Conservation (phyloP, 2,888 invertebrate species). For the Lasioglossum villosulum region DNA sequence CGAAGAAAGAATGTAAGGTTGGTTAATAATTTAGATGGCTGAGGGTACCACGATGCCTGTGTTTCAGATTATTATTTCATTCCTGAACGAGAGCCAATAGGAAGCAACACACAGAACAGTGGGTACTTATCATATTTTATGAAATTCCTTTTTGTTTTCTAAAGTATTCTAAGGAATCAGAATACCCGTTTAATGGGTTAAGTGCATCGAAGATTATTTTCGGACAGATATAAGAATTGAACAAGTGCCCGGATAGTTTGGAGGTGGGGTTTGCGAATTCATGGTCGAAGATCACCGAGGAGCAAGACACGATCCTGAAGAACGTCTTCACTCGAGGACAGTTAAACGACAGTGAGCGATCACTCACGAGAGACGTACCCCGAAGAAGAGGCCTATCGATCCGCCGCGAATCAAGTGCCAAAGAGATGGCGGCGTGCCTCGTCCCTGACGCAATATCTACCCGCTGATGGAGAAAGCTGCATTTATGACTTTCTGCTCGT, state of each 20-base stretch:
- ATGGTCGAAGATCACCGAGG: neutral
- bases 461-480: conserved; percentile 67
- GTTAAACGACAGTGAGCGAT: conserved; percentile 64
- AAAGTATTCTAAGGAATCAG: neutral
- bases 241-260: neutral
- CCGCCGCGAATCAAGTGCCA: conserved; percentile 70
- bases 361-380: conserved; percentile 55
- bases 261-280: neutral
- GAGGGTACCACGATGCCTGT: no score
- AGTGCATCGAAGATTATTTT: no score
- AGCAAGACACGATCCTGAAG: conserved; percentile 1
- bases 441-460: conserved; percentile 76
- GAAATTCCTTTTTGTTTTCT: neutral
- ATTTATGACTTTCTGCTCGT: conserved; percentile 70
- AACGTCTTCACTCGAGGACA: conserved; percentile 25
- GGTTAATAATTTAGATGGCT: neutral
- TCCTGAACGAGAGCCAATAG: neutral
- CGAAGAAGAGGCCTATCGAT: conserved; percentile 77
- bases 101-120: neutral
- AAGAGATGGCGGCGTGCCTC: conserved; percentile 68
- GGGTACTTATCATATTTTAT: neutral
- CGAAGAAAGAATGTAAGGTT: neutral
- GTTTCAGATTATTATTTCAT: neutral
- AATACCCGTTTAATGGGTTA: no score
- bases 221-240: neutral